Percentiles rank a stretch among this genome's conserved stretches.
These are phyloP conservation scores for Dendropsophus ebraccatus DNA, from an alignment of 2,113 vertebrate species.

Conservation along the genomic window DNA sequence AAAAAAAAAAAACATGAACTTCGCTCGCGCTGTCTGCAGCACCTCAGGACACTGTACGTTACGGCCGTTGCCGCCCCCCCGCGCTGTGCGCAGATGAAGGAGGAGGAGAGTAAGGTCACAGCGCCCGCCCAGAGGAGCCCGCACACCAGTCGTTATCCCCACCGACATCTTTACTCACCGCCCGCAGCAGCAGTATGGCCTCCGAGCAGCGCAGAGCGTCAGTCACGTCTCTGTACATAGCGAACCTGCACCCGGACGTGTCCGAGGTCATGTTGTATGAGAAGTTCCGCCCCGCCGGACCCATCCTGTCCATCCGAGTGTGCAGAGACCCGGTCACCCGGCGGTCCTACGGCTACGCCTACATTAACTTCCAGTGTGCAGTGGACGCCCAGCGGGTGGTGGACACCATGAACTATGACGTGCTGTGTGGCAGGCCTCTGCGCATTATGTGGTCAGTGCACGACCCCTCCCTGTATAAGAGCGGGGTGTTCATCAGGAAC, in stretches of 20 bases:
- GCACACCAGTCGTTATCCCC: neutral
- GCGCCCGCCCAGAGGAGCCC: neutral
- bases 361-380: neutral
- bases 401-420: neutral
- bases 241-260: neutral
- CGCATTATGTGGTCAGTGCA: neutral
- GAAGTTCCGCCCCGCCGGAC: neutral
- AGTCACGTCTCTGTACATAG: neutral
- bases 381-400: neutral
- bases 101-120: no score
- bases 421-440: neutral
- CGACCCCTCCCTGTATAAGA: neutral
- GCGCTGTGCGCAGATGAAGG: no score
- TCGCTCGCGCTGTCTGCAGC: no score
- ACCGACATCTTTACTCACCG: neutral
- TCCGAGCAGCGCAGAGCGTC: neutral
- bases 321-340: neutral
- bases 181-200: neutral
- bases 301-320: neutral
- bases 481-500: neutral
- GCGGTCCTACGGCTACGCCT: neutral
- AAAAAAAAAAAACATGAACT: no score
- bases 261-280: neutral
- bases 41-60: no score
- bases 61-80: no score